These are phyloP conservation scores for Pelobates fuscus DNA, from an alignment of 2,113 vertebrate genomes.

Conservation along the genomic window DNA sequence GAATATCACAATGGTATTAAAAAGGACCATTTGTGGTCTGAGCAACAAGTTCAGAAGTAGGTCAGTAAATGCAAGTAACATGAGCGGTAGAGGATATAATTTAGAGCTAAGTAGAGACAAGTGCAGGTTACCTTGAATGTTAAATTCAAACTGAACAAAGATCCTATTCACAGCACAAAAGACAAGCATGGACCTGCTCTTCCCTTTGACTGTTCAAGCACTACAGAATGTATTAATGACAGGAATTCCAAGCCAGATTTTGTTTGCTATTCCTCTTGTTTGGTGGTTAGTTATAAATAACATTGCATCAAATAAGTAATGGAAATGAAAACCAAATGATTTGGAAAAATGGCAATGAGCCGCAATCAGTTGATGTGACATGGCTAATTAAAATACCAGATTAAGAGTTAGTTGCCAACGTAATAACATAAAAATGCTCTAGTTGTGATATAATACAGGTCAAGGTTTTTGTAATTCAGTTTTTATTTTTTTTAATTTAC, in stretches of 20 bases:
- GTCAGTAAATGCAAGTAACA: slow-evolving; percentile 59
- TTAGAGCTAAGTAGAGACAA: slow-evolving; percentile 44
- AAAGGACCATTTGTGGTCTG: slow-evolving; percentile 50
- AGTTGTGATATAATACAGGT: no score
- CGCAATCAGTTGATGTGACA: no score
- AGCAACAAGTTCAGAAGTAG: slow-evolving; percentile 54
- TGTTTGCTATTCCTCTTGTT: slow-evolving; percentile 23
- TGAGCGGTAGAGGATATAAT: slow-evolving; percentile 55
- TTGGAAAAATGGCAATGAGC: no score
- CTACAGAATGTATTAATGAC: background rate
- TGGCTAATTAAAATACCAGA: no score
- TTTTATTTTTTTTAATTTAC: no score
- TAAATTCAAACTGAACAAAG: slow-evolving; percentile 57
- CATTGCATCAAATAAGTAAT: background rate
- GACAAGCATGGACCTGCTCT: background rate
- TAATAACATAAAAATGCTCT: no score
- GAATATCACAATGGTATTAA: slow-evolving; percentile 31
- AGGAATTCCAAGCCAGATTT: slow-evolving; percentile 36
- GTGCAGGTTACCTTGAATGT: slow-evolving; percentile 54
- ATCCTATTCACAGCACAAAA: background rate
- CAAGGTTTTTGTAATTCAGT: no score
- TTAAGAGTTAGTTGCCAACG: no score
- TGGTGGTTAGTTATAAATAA: background rate
- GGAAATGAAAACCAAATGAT: no score
- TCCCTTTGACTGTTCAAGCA: slow-evolving; percentile 9